phyloP scores from a whole-genome alignment of 2,113 vertebrate species.

The Melospiza georgiana region DNA sequence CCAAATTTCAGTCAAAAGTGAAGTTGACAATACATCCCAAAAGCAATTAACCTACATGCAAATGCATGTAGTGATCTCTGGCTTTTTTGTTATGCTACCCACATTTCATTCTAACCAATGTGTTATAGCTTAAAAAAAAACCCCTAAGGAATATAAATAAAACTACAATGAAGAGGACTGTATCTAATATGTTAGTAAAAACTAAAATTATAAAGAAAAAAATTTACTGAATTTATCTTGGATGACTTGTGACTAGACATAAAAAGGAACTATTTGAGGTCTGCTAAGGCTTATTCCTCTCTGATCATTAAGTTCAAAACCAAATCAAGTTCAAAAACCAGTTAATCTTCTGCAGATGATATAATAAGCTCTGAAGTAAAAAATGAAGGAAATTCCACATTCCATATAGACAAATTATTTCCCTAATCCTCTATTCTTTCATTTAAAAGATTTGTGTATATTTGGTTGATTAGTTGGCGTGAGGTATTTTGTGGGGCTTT shows the following conservation, averaged over 20 bases:
- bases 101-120: background rate
- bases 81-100: background rate
- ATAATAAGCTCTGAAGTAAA: background rate
- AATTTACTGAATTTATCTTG: background rate
- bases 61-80: background rate
- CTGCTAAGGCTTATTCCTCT: background rate
- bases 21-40: background rate
- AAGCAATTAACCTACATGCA: background rate
- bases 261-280: background rate
- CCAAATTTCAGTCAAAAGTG: background rate
- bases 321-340: background rate
- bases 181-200: background rate
- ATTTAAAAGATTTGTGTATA: background rate
- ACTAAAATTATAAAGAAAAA: background rate
- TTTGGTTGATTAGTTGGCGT: background rate
- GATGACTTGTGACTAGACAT: background rate
- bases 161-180: background rate
- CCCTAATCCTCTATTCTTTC: background rate
- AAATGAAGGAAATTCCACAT: background rate
- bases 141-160: background rate
- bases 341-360: background rate
- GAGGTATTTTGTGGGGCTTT: background rate
- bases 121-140: background rate
- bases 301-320: background rate
- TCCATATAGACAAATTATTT: background rate